These are phyloP conservation scores for Arizona elegans DNA, from an alignment of 2,113 vertebrate species.

Conservation along the genomic window DNA sequence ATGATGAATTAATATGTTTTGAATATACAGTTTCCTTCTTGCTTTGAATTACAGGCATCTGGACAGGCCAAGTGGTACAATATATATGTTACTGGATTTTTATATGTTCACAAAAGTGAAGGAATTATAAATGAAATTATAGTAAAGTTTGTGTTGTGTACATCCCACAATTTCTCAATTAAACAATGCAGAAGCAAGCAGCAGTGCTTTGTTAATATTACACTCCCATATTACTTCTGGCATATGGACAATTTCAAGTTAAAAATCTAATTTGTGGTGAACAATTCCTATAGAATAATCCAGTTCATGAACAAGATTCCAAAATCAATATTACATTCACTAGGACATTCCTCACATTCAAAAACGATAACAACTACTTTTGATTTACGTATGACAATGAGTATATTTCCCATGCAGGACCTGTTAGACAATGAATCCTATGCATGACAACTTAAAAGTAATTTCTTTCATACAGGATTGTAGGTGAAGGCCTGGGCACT, in stretches of 20 bases:
- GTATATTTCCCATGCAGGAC: background rate
- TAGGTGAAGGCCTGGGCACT: background rate
- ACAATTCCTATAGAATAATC: background rate
- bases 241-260: background rate
- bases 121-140: background rate
- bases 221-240: background rate
- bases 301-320: background rate
- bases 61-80: background rate
- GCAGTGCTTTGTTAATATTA: background rate
- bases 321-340: background rate
- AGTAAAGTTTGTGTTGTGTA: background rate
- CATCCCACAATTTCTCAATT: background rate
- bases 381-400: background rate
- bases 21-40: background rate
- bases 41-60: background rate
- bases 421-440: background rate
- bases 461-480: background rate
- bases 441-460: background rate
- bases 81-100: background rate
- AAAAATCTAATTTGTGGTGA: background rate
- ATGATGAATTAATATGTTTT: background rate
- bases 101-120: background rate
- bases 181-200: background rate
- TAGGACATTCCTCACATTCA: background rate
- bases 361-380: background rate